Base-by-base conservation (phyloP, 2,888 invertebrate genomes). In the Microplitis manilae region DNA sequence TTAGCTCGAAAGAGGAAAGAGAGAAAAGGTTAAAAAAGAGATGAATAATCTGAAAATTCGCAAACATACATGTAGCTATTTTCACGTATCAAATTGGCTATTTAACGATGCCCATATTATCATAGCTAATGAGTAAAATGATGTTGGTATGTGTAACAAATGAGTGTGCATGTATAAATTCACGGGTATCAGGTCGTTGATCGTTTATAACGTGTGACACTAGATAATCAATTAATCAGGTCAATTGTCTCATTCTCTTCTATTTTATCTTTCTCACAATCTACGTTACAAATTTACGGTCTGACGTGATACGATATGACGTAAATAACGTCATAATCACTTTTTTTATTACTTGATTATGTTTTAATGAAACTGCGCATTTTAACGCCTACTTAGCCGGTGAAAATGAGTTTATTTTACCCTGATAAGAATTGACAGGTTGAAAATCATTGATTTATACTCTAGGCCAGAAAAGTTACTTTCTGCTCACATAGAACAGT, bases 81-180 rank as follows among this genome's bases (percentile, higher is more conserved):
- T 74, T 41, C 40, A 67, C 30, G 30, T 78, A 78, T 80, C 78
- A 76, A 79, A 81, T 80, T 82, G 78, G 76, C 80, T 79, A 82
- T 82, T 81, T 81, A 81, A 81, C 77, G 79, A 79, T 81, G 78
- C 77, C 50, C 79, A 79, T 80, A 80, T 81, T 80, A 79, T 79
- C 81, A 80, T 82, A 80, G 80, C 77, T 82, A 82, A 82, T 82
- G 80, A 73, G 73, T 74, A 73, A 78, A 79, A 75, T 80, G 81
- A 15, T 73, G 50, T 4, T 13, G 50, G 50, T 50, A 50, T 13
- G 50, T 50, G 50, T 50, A 50, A 50, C 50, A 13, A 50, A 13
- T 13, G 50, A 50, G 50, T 13, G 5, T 50, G 9, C 4, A 1
- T 50, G 13, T 13, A 50, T 50, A 13, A 13, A 50, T 50, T 50